A percentile compares a stretch with the other conserved stretches of the same genome.
Evolutionary conservation across 2,113 vertebrate genomes (phyloP).

Genomic region (Solea solea): DNA sequence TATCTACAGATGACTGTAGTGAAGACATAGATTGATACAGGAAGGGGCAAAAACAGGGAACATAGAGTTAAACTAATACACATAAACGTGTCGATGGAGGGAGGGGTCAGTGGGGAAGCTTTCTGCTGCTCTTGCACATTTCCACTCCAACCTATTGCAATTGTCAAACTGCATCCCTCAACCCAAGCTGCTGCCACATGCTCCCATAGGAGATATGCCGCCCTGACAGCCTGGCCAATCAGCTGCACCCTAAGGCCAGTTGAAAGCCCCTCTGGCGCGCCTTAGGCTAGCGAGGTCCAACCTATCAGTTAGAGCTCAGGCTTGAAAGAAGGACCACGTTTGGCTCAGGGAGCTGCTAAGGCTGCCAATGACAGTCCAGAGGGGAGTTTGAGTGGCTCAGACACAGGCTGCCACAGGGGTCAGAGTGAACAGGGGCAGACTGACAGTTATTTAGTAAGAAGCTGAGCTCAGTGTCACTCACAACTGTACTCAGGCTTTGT

Average conservation of each 20-base stretch:
- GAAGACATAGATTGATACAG: constrained; percentile 60
- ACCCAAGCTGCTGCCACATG: constrained; percentile 38
- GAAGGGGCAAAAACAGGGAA: constrained; percentile 29
- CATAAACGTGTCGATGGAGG: constrained; percentile 3
- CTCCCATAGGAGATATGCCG: constrained; percentile 44
- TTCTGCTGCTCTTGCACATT: constrained; percentile 68
- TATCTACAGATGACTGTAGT: constrained; percentile 76
- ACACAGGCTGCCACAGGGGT: constrained; percentile 71
- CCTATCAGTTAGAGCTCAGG: constrained; percentile 67
- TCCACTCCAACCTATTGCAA: constrained; percentile 32
- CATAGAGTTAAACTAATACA: not conserved
- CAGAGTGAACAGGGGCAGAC: constrained; percentile 63
- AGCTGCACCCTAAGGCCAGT: constrained; percentile 67
- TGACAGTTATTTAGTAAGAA: constrained; percentile 76
- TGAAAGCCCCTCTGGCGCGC: constrained; percentile 71
- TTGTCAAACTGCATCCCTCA: constrained; percentile 54
- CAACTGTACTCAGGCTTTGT: constrained; percentile 63
- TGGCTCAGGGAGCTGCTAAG: constrained; percentile 60
- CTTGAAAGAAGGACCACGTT: constrained; percentile 65
- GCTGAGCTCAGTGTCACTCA: constrained; percentile 67
- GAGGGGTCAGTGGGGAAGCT: constrained; percentile 1
- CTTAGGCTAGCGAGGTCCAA: constrained; percentile 58
- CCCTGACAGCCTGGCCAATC: constrained; percentile 69
- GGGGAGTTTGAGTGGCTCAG: constrained; percentile 56
- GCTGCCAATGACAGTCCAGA: constrained; percentile 70